These are phyloP conservation scores for Crenichthys baileyi DNA, from an alignment of 2,797 vertebrate species.

Conservation along the genomic window DNA sequence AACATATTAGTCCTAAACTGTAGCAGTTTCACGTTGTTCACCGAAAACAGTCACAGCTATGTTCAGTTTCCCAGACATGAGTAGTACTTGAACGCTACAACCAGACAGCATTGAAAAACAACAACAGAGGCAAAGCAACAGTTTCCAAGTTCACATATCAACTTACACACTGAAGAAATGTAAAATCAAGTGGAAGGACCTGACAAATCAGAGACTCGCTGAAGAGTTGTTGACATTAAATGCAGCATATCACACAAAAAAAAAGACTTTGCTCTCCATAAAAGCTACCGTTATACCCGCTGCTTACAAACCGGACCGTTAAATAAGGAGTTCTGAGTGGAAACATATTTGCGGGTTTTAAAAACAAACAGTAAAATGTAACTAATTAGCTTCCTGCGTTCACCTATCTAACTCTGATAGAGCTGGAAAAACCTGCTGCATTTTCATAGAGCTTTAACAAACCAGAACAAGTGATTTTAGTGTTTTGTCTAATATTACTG, in stretches of 20 bases:
- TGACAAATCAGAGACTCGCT: constrained; percentile 46
- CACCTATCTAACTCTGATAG: neutral
- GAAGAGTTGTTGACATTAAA: constrained; percentile 20
- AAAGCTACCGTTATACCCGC: neutral
- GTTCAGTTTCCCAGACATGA: constrained; percentile 66
- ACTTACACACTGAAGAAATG: constrained; percentile 13
- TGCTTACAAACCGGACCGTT: neutral
- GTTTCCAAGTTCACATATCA: constrained; percentile 27
- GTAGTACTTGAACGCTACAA: constrained; percentile 54
- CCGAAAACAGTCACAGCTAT: constrained; percentile 70
- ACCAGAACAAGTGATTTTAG: neutral
- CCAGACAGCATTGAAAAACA: constrained; percentile 28
- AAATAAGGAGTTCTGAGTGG: neutral
- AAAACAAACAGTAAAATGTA: neutral
- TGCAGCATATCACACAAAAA: neutral
- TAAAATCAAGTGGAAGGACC: constrained; percentile 52
- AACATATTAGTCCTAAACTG: constrained; percentile 51
- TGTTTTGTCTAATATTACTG: neutral
- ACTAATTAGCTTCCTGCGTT: neutral
- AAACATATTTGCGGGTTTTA: neutral
- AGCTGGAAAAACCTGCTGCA: neutral
- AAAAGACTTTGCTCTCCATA: constrained; percentile 6
- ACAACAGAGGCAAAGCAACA: constrained; percentile 44
- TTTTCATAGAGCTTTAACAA: neutral
- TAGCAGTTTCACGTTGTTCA: constrained; percentile 57